phyloP scores from a whole-genome alignment of 2,113 vertebrate genomes.

The Furnarius figulus region DNA sequence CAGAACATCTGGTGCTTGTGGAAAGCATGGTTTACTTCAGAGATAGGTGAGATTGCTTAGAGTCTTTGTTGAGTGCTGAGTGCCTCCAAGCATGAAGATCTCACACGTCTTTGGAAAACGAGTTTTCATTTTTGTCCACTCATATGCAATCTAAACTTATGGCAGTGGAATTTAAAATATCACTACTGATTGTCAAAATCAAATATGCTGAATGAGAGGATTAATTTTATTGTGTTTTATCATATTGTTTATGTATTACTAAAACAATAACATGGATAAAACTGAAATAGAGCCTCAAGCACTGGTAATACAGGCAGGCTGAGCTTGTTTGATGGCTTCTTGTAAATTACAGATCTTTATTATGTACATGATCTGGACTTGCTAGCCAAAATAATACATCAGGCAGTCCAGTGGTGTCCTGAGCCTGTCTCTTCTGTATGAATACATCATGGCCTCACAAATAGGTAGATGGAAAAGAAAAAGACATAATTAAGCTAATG shows the following conservation, averaged over 20 bases:
- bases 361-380: neutral
- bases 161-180: neutral
- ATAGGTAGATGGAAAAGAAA: neutral
- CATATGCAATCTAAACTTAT: neutral
- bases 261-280: neutral
- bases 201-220: neutral
- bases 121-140: neutral
- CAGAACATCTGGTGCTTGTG: neutral
- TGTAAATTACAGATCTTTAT: neutral
- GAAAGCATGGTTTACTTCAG: neutral
- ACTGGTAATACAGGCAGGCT: neutral
- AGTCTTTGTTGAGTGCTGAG: neutral
- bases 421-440: neutral
- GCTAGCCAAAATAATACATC: neutral
- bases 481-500: neutral
- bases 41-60: neutral
- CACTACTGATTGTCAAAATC: neutral
- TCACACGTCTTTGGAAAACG: neutral
- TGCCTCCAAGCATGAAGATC: neutral
- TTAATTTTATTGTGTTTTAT: neutral
- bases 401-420: neutral
- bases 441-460: neutral
- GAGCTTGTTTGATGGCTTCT: neutral
- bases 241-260: neutral
- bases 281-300: neutral